Conservation (phyloP, 2,888 invertebrate genomes). For the Vannuccia rotundouncinata region DNA sequence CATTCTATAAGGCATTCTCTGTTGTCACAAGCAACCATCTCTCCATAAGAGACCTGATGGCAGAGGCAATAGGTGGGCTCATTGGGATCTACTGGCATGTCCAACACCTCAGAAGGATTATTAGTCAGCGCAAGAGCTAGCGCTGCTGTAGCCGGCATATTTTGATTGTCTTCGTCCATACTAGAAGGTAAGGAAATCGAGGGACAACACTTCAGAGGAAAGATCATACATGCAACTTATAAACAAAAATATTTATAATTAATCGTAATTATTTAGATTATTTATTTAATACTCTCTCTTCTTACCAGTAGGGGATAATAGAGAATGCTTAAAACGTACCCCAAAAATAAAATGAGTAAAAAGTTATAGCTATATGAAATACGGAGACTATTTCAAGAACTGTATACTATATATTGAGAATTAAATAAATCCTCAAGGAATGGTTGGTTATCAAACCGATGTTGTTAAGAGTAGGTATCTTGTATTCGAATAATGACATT, state of each 20-base stretch:
- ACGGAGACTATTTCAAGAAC: too few species aligned
- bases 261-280: too few species aligned
- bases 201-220: not conserved
- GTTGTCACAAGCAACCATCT: conserved; percentile 94
- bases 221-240: not conserved
- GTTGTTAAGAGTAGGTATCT: too few species aligned
- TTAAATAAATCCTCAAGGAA: too few species aligned
- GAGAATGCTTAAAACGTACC: too few species aligned
- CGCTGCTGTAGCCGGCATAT: conserved; percentile 34
- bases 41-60: conserved; percentile 85
- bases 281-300: too few species aligned
- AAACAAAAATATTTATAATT: not conserved
- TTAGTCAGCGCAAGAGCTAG: conserved; percentile 41
- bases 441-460: too few species aligned
- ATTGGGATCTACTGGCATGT: conserved; percentile 75
- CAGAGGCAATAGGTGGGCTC: conserved; percentile 97
- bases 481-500: too few species aligned
- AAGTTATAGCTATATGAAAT: too few species aligned
- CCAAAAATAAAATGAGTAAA: too few species aligned
- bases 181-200: not conserved
- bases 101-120: conserved; percentile 63
- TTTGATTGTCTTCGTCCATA: conserved; percentile 16
- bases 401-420: too few species aligned
- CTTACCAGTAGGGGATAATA: too few species aligned
- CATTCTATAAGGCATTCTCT: conserved; percentile 59